These are phyloP conservation scores for Chorisops tibialis DNA, from an alignment of 2,888 invertebrate genomes.

Conservation along the genomic window DNA sequence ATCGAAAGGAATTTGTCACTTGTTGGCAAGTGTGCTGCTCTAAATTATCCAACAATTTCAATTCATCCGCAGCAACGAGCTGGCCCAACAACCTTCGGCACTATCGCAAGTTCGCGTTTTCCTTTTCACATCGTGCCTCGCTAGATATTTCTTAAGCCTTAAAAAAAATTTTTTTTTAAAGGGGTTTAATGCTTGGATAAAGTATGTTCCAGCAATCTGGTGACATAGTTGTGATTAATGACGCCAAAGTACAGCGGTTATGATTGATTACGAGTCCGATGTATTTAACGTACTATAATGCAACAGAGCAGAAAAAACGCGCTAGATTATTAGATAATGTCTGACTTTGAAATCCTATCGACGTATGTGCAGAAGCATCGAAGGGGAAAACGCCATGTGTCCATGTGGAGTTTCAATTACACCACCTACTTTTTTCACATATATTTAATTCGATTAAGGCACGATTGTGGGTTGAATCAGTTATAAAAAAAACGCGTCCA, in stretches of 20 bases:
- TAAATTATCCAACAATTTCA: neutral
- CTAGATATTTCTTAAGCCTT: too few species aligned
- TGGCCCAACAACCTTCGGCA: too few species aligned
- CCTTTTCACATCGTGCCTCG: too few species aligned
- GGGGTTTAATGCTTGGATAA: constrained; percentile 25
- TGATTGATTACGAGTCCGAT: constrained; percentile 28
- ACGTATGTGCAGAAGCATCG: too few species aligned
- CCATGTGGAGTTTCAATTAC: constrained; percentile 21
- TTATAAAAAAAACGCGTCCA: constrained; percentile 7
- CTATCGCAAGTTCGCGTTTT: too few species aligned
- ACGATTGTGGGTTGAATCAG: constrained; percentile 6
- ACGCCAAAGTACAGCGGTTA: constrained; percentile 15
- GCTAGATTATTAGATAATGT: too few species aligned
- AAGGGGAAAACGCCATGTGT: constrained; percentile 1
- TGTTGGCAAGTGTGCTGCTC: constrained; percentile 1
- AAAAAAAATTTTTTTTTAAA: neutral
- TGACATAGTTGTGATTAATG: constrained; percentile 31
- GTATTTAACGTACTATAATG: neutral
- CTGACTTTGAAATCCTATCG: too few species aligned
- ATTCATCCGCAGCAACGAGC: neutral
- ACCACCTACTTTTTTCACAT: constrained; percentile 8
- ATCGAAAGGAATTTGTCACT: neutral
- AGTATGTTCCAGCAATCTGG: constrained; percentile 18
- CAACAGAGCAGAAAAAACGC: too few species aligned
- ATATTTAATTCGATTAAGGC: constrained; percentile 23